Base-by-base conservation (phyloP, 2,113 vertebrate species). In the Pollachius pollachius region DNA sequence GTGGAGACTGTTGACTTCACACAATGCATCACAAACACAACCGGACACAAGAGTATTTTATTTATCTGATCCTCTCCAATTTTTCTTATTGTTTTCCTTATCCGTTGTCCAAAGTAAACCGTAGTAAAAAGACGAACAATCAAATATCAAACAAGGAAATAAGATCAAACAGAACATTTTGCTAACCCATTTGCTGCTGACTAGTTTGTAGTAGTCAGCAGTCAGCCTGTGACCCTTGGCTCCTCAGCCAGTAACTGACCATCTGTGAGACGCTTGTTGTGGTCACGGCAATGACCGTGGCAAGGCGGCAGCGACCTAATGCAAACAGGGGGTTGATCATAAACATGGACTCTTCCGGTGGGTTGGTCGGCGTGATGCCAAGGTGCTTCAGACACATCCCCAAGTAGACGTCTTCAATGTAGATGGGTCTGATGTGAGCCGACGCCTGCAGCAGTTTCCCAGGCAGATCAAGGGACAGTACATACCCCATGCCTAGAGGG, bases 401-500 rank as follows among this genome's bases (percentile, higher is more conserved):
- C 19, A 91, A 74, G 62, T 90, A 90, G 11, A 75, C 96, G 2
- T 98, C 96, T 81, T 98, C 96, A 25, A 98, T 92, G 73, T 92
- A 94, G 84, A 97, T 88, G 27, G 95, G 93, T 80, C 91, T 92
- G 23, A 96, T 94, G 62, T 93, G 89, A 84, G 88, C 69, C 21
- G 95, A 94, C 30, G 92, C 90, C 18, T 85, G 82, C 76, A 96
- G 91, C 69, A 98, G 93, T 84, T 95, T 96, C 58, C 86, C 88
- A 18, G 95, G 94, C 71, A 98, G 90, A 80, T 98, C 96, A 72
- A 93, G 87, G 66, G 96, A 97, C 84, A 98, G 94, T 70, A 97
- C 87, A 18, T 98, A 98, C 57, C 94, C 93, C 13, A 95, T 95
- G 56, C 96, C 96, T n/a, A 96, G 94, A 58, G 95, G 95, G 80